Evolutionary conservation across 2,888 invertebrate species (phyloP).

Genomic region (Cistogaster globosa): DNA sequence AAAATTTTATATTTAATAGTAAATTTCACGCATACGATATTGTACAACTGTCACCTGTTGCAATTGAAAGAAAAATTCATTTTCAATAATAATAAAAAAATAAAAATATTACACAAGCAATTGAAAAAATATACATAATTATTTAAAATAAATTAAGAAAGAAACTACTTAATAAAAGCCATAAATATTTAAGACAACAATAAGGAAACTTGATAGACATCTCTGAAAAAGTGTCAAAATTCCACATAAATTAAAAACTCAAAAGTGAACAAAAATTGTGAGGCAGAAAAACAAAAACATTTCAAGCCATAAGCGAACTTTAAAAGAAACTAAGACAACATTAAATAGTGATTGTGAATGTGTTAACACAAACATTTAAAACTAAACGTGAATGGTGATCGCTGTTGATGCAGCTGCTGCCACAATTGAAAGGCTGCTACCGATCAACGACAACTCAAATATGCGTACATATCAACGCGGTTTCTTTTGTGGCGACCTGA

Average conservation of each 20-base stretch:
- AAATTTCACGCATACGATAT: no score
- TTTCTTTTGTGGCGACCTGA: constrained; percentile 79
- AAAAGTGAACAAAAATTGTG: constrained; percentile 28
- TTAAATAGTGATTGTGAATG: constrained; percentile 42
- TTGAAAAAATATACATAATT: no score
- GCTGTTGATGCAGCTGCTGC: constrained; percentile 10
- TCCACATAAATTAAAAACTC: constrained; percentile 46
- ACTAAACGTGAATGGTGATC: constrained; percentile 44
- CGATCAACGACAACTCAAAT: constrained; percentile 29
- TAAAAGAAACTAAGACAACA: constrained; percentile 7
- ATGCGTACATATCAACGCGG: constrained; percentile 80
- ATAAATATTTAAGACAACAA: constrained; percentile 19
- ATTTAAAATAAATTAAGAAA: constrained; percentile 20
- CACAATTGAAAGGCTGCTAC: constrained; percentile 15
- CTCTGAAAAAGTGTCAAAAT: constrained; percentile 50
- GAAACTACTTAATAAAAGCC: constrained; percentile 38
- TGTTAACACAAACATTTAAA: constrained; percentile 41
- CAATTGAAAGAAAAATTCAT: no score
- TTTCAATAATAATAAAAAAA: no score
- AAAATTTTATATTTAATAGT: no score
- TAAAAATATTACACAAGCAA: no score
- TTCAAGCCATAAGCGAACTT: constrained; percentile 7
- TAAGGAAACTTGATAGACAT: constrained; percentile 30
- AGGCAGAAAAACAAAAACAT: constrained; percentile 39
- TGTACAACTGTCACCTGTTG: no score